Evolutionary conservation across 2,113 vertebrate genomes (phyloP).

Genomic region (Mormyrus lacerda): DNA sequence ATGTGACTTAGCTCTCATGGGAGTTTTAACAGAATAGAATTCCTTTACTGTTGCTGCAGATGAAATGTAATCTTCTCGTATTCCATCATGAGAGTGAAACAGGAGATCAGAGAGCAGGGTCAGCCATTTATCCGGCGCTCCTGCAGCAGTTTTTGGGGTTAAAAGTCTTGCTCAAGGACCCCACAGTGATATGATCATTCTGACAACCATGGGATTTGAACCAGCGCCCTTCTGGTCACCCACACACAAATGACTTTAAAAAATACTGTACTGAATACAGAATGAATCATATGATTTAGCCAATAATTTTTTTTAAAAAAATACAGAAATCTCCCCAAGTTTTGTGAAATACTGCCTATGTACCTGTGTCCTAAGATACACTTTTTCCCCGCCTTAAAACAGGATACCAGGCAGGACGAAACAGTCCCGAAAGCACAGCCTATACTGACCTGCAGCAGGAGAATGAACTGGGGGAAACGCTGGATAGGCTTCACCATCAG

Average conservation of each 20-base stretch:
- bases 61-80: background rate
- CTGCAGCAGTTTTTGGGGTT: background rate
- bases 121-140: background rate
- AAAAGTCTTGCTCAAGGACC: background rate
- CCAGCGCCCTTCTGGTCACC: background rate
- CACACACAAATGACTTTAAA: background rate
- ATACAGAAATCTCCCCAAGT: background rate
- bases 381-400: background rate
- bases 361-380: background rate
- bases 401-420: background rate
- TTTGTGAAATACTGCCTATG: background rate
- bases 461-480: constrained; percentile 92
- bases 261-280: background rate
- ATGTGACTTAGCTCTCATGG: background rate
- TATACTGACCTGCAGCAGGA: constrained; percentile 81
- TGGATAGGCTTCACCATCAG: constrained; percentile 97
- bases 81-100: background rate
- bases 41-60: background rate
- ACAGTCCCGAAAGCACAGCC: background rate
- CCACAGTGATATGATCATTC: background rate
- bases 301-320: background rate
- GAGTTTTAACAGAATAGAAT: background rate
- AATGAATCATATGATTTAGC: background rate
- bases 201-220: background rate
- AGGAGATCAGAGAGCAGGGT: background rate